phyloP scores from a whole-genome alignment of 2,888 invertebrate species.

The Erannis defoliaria region DNA sequence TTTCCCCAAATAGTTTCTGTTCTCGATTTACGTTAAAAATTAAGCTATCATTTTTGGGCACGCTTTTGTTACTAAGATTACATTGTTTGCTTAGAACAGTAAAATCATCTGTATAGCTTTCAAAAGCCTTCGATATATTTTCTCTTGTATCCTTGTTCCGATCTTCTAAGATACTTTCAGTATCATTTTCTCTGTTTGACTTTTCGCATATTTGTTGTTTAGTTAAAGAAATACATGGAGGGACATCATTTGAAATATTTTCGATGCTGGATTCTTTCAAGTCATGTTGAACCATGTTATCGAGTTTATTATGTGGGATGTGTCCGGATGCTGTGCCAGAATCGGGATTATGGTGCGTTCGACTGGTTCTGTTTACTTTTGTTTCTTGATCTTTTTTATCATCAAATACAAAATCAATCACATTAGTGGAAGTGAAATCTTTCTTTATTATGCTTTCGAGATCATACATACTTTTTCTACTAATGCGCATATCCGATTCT shows the following conservation, averaged over 20 bases:
- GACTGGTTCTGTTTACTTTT: neutral
- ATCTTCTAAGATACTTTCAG: neutral
- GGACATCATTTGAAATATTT: neutral
- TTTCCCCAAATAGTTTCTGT: neutral
- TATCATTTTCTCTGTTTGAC: neutral
- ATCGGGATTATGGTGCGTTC: neutral
- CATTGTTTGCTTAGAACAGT: neutral
- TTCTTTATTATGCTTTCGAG: neutral
- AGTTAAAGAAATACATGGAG: neutral
- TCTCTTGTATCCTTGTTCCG: neutral
- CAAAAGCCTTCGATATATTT: neutral
- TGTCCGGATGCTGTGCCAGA: neutral
- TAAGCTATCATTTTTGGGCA: neutral
- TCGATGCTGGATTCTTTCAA: neutral
- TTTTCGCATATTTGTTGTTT: neutral
- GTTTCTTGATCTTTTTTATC: neutral
- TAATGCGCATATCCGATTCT: neutral
- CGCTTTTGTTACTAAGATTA: neutral
- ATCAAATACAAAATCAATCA: neutral
- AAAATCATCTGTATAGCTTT: neutral
- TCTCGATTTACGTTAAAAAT: neutral
- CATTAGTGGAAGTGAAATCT: neutral
- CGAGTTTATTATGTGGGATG: neutral
- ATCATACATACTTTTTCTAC: neutral
- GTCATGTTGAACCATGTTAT: neutral